These are phyloP conservation scores for Zygaena filipendulae DNA, from an alignment of 2,888 invertebrate genomes.

Conservation along the genomic window DNA sequence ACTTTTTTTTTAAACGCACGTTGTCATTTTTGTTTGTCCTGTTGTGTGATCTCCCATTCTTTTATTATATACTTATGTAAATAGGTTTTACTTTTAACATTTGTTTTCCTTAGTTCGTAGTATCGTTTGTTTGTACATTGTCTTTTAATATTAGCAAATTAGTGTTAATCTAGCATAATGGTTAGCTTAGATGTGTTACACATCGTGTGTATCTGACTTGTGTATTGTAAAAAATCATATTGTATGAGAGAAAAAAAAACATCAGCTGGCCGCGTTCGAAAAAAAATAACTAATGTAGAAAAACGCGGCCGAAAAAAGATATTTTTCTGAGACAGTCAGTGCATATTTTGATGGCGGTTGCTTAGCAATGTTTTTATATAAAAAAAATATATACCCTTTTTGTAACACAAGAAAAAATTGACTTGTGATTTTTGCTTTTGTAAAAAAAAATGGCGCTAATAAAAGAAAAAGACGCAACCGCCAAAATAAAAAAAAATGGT, in stretches of 20 bases:
- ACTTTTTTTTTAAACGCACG: too few species aligned
- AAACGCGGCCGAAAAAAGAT: constrained; percentile 37
- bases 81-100: too few species aligned
- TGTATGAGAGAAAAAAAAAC: constrained; percentile 25
- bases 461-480: constrained; percentile 42
- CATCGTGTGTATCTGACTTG: constrained; percentile 34
- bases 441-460: constrained; percentile 36
- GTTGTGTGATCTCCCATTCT: too few species aligned
- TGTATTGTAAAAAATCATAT: constrained; percentile 18
- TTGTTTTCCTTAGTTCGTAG: too few species aligned
- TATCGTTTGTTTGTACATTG: too few species aligned
- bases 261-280: constrained; percentile 22
- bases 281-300: constrained; percentile 22
- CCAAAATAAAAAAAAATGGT: constrained; percentile 30
- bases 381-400: too few species aligned
- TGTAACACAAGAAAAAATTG: constrained; percentile 59
- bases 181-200: too few species aligned
- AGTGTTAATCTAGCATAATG: too few species aligned
- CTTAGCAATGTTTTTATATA: constrained; percentile 16
- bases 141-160: too few species aligned
- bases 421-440: constrained; percentile 44
- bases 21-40: too few species aligned
- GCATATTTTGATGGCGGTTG: constrained; percentile 42
- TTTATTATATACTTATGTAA: too few species aligned
- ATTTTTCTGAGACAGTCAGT: constrained; percentile 53